Evolutionary conservation across 2,888 invertebrate genomes (phyloP), one percentile per base, ranked within the genome.

Genomic region (Clostera curtula): DNA sequence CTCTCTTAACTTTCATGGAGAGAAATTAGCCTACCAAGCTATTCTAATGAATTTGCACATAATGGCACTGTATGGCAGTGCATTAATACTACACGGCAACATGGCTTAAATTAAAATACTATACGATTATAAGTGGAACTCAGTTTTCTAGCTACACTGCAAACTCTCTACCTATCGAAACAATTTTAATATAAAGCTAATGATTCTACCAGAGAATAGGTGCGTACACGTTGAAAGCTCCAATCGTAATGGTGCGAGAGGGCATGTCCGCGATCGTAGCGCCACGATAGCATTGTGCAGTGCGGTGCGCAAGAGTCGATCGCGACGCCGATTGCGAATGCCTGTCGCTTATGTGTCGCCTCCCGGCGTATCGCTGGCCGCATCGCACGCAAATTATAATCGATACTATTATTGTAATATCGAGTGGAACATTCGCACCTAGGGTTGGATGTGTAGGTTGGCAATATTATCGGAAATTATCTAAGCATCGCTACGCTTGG

Each of bases 361-460:
- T 70, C 64, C 56, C 62, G 57, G 62, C 63, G 58, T 82, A 82
- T 80, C 82, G 63, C 65, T 39, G 43, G 59, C 65, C 65, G 68
- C 67, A 82, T 83, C 82, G 74, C 79, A 83, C 82, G 82, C 82
- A 82, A 83, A 83, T 83, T 83, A 83, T 83, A 80, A 82, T 77
- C 82, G 82, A 83, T 80, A 80, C 82, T 79, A 82, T 80, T 83
- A 83, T 83, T 82, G 82, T 82, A 77, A 80, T 76, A 80, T 74
- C 66, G 54, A 69, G 62, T 70, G 69, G 68, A 70, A 75, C 75
- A 73, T 67, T 75, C 70, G 64, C 73, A 70, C 64, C 60, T n/a
- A n/a, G n/a, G n/a, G n/a, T n/a, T n/a, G n/a, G n/a, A n/a, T n/a
- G n/a, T n/a, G n/a, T n/a, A n/a, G n/a, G n/a, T n/a, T n/a, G n/a